Evolutionary conservation across 1,140 invertebrate genomes (phyloP), one percentile per base, ranked within the genome.

Genomic region (Cyclina sinensis): DNA sequence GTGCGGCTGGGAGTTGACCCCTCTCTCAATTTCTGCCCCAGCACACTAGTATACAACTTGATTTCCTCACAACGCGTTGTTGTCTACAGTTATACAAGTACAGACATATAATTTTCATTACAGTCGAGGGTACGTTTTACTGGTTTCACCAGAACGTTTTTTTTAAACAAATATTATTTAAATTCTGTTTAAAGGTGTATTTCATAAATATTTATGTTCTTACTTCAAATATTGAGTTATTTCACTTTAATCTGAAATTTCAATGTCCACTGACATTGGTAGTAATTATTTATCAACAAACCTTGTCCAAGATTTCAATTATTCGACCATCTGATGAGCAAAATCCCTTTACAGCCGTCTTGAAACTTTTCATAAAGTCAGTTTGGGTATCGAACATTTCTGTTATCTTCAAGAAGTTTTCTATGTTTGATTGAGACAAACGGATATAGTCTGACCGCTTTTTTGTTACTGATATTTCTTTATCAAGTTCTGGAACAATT

Each of bases 51-150:
- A 30, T 84, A 84, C 16, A 84, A 1, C 12, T 84, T 84, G 24
- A 84, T 84, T 24, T 84, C 81, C 12, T 84, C 65, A 43, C 21
- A 48, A 16, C 81, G 81, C 4, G 48, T 51, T 1, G 1, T 79
- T n/a, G 74, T 54, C 74, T 79, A 24, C 16, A 79, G 51, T 43
- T 43, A 43, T 43, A 43, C 43, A 43, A 43, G 43, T 43, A 7
- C 43, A 43, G 43, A 14, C 43, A 43, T n/a, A n/a, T n/a, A n/a
- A n/a, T n/a, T n/a, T n/a, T n/a, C n/a, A n/a, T n/a, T n/a, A n/a
- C n/a, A n/a, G n/a, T n/a, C n/a, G n/a, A n/a, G n/a, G n/a, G n/a
- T n/a, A n/a, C n/a, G n/a, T n/a, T n/a, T n/a, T n/a, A n/a, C n/a
- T n/a, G n/a, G n/a, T n/a, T n/a, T n/a, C n/a, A n/a, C n/a, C n/a